A percentile compares a stretch with the other conserved stretches of the same genome.
Conservation (phyloP, 2,113 vertebrate genomes). For the Cygnus atratus region DNA sequence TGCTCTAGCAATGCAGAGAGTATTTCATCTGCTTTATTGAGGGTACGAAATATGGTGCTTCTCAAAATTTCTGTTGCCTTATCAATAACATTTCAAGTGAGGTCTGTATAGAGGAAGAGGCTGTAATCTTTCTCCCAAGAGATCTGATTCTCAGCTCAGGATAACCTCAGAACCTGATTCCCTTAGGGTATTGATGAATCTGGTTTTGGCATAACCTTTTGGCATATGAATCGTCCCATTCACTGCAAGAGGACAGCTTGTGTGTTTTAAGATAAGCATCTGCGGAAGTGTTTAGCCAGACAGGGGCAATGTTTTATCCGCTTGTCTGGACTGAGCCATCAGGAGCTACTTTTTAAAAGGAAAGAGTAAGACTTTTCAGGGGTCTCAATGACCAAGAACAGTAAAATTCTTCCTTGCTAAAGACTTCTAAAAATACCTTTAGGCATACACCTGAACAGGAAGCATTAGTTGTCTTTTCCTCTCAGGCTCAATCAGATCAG, state of each 20-base stretch:
- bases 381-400: not conserved
- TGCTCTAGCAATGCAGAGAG: not conserved
- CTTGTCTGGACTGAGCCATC: not conserved
- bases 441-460: not conserved
- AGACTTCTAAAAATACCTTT: not conserved
- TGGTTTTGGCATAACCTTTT: not conserved
- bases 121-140: not conserved
- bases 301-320: not conserved
- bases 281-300: not conserved
- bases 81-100: not conserved
- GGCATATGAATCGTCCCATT: not conserved
- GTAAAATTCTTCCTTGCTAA: not conserved
- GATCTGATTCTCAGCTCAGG: not conserved
- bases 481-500: not conserved
- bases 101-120: not conserved
- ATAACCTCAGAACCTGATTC: slow-evolving; percentile 7
- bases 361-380: not conserved
- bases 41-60: not conserved
- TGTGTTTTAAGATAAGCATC: slow-evolving; percentile 14
- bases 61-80: not conserved
- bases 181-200: not conserved
- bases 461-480: not conserved
- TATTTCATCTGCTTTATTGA: slow-evolving; percentile 2
- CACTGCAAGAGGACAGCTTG: not conserved
- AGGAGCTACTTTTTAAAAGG: not conserved